Evolutionary conservation across 1,140 invertebrate genomes (phyloP).

Genomic region (Drosophila tsacasi): DNA sequence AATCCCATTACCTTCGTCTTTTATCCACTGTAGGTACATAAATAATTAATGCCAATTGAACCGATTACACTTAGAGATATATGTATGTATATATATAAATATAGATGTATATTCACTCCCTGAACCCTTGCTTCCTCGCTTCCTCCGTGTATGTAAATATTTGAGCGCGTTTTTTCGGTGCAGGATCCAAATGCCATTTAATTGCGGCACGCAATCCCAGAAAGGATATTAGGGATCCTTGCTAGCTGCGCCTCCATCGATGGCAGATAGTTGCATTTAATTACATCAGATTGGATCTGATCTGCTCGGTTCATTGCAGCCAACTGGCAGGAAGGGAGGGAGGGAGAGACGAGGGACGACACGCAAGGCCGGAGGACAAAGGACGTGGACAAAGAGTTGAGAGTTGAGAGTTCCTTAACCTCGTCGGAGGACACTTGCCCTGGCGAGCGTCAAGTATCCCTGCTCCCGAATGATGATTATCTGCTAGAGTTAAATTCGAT

Average conservation of each 20-base stretch:
- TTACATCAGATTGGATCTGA: slow-evolving; percentile 62
- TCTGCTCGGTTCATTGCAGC: slow-evolving; percentile 56
- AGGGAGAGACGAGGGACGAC: slow-evolving; percentile 28
- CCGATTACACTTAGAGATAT: not conserved
- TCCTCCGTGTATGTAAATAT: slow-evolving; percentile 29
- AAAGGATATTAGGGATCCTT: slow-evolving; percentile 47
- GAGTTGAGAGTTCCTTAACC: slow-evolving; percentile 59
- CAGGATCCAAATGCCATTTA: slow-evolving; percentile 54
- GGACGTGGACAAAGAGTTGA: slow-evolving; percentile 49
- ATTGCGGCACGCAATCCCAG: slow-evolving; percentile 49
- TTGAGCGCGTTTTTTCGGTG: slow-evolving; percentile 29
- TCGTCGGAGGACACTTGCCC: slow-evolving; percentile 61
- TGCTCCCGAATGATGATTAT: slow-evolving; percentile 73
- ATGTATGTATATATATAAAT: no score
- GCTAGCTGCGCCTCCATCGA: slow-evolving; percentile 48
- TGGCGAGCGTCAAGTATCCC: slow-evolving; percentile 73
- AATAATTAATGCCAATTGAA: slow-evolving; percentile 44
- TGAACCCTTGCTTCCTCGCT: slow-evolving; percentile 1
- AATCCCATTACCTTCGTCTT: no score
- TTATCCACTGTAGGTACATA: slow-evolving; percentile 20
- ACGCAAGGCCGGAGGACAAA: slow-evolving; percentile 29
- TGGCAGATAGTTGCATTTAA: slow-evolving; percentile 70
- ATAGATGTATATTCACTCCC: not conserved
- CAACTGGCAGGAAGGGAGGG: slow-evolving; percentile 58
- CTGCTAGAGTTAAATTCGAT: slow-evolving; percentile 84